Conservation (phyloP, 2,797 vertebrate genomes). For the Macropus fuliginosus region DNA sequence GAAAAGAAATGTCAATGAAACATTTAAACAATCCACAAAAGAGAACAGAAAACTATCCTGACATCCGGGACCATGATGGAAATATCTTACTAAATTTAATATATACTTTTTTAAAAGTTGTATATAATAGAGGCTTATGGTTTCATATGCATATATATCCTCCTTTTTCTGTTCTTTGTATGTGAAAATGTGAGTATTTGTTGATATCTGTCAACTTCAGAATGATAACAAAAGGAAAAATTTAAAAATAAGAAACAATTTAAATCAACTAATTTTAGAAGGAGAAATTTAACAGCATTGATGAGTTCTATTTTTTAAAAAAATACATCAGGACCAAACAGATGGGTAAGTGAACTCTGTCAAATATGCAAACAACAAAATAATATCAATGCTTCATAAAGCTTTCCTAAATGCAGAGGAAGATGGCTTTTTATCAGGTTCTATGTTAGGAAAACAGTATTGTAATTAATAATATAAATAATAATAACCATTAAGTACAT, state of each 20-base stretch:
- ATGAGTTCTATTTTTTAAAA: background rate
- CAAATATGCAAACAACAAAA: background rate
- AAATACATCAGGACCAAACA: background rate
- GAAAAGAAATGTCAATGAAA: too few species aligned
- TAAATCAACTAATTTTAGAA: background rate
- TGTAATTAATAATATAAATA: background rate
- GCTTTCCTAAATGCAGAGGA: background rate
- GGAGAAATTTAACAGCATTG: background rate
- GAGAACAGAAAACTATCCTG: too few species aligned
- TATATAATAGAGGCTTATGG: too few species aligned
- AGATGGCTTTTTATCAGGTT: background rate
- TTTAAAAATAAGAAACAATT: background rate
- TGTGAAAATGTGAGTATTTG: background rate
- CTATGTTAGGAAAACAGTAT: background rate
- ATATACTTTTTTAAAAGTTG: too few species aligned
- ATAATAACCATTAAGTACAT: background rate
- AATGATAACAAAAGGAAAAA: background rate
- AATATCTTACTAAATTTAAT: too few species aligned
- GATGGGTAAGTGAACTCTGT: background rate
- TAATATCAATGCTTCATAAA: background rate
- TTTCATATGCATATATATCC: too few species aligned
- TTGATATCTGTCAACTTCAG: background rate
- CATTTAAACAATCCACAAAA: too few species aligned
- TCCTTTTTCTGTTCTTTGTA: too few species aligned
- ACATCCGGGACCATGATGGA: too few species aligned